Conservation (phyloP, 2,797 vertebrate species). For the Aplochiton taeniatus region DNA sequence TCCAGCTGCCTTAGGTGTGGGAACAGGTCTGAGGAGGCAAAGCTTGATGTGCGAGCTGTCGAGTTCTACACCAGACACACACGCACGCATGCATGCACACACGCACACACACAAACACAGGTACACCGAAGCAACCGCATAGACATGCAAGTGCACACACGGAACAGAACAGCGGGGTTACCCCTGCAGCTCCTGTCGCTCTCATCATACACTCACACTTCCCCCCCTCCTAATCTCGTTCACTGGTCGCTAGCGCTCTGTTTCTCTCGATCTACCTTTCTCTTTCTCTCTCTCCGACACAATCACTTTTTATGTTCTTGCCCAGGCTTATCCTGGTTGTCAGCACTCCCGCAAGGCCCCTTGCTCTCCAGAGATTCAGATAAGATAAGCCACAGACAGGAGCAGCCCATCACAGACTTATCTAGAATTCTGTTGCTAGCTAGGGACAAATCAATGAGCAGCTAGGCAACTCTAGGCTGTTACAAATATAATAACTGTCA, state of each 20-base stretch:
- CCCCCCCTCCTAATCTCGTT: background rate
- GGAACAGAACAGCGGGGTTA: background rate
- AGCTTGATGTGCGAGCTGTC: constrained; percentile 47
- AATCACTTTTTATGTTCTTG: constrained; percentile 19
- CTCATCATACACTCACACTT: background rate
- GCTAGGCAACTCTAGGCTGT: constrained; percentile 24
- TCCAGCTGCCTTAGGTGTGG: background rate
- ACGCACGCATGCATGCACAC: background rate
- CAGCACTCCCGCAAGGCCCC: constrained; percentile 30
- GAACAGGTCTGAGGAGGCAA: constrained; percentile 30
- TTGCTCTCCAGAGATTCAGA: constrained; percentile 44
- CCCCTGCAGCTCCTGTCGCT: too few species aligned
- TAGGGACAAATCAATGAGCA: constrained; percentile 54
- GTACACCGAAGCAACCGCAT: constrained; percentile 14
- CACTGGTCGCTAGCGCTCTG: background rate
- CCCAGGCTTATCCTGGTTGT: constrained; percentile 32
- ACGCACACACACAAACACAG: background rate
- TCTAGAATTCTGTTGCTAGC: constrained; percentile 37
- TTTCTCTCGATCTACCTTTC: constrained; percentile 15
- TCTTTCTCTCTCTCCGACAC: background rate
- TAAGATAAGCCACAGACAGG: constrained; percentile 36
- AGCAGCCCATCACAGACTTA: constrained; percentile 51
- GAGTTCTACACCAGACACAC: constrained; percentile 1
- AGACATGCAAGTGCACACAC: background rate
- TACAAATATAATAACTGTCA: constrained; percentile 37